phyloP scores from a whole-genome alignment of 2,888 invertebrate species.

The Orgyia antiqua region DNA sequence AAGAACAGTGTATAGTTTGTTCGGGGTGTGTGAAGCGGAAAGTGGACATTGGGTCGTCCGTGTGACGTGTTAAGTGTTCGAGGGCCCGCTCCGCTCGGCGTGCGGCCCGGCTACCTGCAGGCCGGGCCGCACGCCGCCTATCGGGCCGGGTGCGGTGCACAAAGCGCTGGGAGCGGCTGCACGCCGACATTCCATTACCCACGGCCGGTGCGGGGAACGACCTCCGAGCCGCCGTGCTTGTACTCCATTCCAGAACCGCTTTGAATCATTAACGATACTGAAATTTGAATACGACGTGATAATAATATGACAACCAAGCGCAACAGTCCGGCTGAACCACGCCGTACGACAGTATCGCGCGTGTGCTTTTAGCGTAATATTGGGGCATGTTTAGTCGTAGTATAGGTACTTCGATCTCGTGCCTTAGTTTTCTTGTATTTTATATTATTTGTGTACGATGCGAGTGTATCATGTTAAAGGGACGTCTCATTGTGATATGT shows the following conservation, averaged over 20 bases:
- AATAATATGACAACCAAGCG: constrained; percentile 49
- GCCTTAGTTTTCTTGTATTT: constrained; percentile 70
- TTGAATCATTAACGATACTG: constrained; percentile 57
- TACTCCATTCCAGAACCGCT: constrained; percentile 73
- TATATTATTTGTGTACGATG: constrained; percentile 67
- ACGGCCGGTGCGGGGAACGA: constrained; percentile 64
- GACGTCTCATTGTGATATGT: constrained; percentile 78
- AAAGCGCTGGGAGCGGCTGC: constrained; percentile 60
- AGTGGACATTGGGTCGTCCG: constrained; percentile 45
- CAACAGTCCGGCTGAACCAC: constrained; percentile 62
- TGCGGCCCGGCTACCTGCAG: constrained; percentile 38
- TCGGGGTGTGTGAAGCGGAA: constrained; percentile 37
- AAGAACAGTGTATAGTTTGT: constrained; percentile 64
- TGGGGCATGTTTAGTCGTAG: constrained; percentile 68
- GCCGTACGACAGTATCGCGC: constrained; percentile 35
- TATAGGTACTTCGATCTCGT: constrained; percentile 74
- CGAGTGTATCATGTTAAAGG: constrained; percentile 66
- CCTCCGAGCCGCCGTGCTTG: constrained; percentile 61
- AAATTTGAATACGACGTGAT: constrained; percentile 44
- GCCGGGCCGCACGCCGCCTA: constrained; percentile 37
- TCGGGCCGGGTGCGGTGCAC: constrained; percentile 38
- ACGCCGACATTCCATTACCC: constrained; percentile 69
- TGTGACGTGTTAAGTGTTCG: constrained; percentile 38
- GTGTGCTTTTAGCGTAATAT: constrained; percentile 65
- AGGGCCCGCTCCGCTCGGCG: constrained; percentile 19